Percentiles rank a stretch among this genome's conserved stretches.
Conservation (phyloP, 2,113 vertebrate species). For the Pollachius pollachius region DNA sequence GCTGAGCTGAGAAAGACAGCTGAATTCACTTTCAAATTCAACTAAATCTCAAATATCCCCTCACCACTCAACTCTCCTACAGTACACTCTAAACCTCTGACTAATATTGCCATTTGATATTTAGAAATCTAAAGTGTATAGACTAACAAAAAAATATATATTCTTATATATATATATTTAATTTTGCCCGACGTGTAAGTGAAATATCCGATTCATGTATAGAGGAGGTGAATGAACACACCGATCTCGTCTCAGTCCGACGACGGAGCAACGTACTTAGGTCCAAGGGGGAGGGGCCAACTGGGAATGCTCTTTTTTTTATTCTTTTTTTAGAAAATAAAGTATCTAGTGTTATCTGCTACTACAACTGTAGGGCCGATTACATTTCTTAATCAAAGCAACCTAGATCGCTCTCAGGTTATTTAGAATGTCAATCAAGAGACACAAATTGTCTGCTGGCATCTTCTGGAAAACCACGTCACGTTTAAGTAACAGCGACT, state of each 20-base stretch:
- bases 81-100: conserved; percentile 79
- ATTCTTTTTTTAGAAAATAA: conserved; percentile 51
- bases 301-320: conserved; percentile 67
- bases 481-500: conserved; percentile 39
- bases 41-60: conserved; percentile 67
- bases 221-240: conserved; percentile 64
- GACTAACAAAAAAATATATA: conserved; percentile 85
- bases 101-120: conserved; percentile 77
- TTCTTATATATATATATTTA: conserved; percentile 76
- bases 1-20: conserved; percentile 22
- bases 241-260: conserved; percentile 52
- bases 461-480: conserved; percentile 52
- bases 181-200: conserved; percentile 76
- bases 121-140: conserved; percentile 86
- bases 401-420: conserved; percentile 32
- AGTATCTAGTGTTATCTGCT: conserved; percentile 48
- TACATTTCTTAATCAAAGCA: conserved; percentile 42
- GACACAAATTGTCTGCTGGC: conserved; percentile 51
- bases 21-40: conserved; percentile 47
- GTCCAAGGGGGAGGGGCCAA: conserved; percentile 57
- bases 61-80: conserved; percentile 66
- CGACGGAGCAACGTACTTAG: conserved; percentile 45
- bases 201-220: conserved; percentile 65
- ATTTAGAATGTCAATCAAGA: conserved; percentile 48
- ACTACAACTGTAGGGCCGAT: conserved; percentile 40